Conservation (phyloP, 2,888 invertebrate species). For the Eulithis testata region DNA sequence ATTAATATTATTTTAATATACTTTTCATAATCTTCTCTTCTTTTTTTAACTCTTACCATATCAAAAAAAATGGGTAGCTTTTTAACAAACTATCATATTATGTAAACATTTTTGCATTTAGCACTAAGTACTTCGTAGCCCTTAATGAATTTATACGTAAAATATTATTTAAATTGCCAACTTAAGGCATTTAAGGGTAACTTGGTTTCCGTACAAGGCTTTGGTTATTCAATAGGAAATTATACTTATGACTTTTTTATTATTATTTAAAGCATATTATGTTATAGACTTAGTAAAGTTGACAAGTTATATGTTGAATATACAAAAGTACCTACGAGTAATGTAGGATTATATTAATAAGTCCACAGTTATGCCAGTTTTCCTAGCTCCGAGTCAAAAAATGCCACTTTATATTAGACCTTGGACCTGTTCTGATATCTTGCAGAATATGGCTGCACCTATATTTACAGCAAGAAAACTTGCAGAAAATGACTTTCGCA, state of each 20-base stretch:
- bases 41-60: background rate
- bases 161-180: too few species aligned
- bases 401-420: background rate
- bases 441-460: too few species aligned
- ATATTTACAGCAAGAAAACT: too few species aligned
- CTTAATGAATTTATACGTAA: too few species aligned
- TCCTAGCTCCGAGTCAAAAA: background rate
- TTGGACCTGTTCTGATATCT: too few species aligned
- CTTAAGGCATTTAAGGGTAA: too few species aligned
- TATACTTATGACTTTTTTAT: background rate
- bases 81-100: background rate
- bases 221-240: background rate
- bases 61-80: background rate
- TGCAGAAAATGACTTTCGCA: too few species aligned
- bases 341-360: slow-evolving; percentile 51
- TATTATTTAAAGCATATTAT: background rate
- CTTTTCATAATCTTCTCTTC: background rate
- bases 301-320: slow-evolving; percentile 24
- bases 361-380: slow-evolving; percentile 4
- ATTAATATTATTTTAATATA: background rate
- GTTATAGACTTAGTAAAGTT: background rate
- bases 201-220: too few species aligned
- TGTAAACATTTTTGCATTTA: too few species aligned
- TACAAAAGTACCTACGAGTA: slow-evolving; percentile 60
- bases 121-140: too few species aligned